Conservation (phyloP, 1,140 invertebrate species). For the Zaprionus taronus region DNA sequence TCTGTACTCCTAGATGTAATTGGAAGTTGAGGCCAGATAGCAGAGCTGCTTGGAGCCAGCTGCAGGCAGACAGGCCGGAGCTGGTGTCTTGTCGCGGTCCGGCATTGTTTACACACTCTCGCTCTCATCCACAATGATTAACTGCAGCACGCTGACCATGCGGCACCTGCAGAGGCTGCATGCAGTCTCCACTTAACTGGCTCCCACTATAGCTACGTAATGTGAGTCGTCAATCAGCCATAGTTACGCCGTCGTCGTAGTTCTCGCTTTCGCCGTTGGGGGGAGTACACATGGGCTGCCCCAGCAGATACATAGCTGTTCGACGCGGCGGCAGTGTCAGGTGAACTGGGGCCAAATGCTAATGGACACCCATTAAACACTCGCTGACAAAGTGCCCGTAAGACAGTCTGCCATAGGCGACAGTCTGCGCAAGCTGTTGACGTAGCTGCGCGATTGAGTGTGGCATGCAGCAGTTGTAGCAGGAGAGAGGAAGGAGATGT, state of each 20-base stretch:
- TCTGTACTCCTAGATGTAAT: slow-evolving; percentile 66
- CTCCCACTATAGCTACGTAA: slow-evolving; percentile 48
- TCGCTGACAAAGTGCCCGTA: slow-evolving; percentile 47
- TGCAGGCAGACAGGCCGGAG: not conserved
- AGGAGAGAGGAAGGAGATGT: not conserved
- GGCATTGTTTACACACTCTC: slow-evolving; percentile 73
- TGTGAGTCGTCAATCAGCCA: slow-evolving; percentile 83
- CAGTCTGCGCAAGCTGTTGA: slow-evolving; percentile 23
- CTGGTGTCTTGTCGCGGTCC: slow-evolving; percentile 19
- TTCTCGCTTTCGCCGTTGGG: slow-evolving; percentile 87
- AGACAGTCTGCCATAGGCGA: slow-evolving; percentile 25
- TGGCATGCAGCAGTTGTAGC: slow-evolving; percentile 5
- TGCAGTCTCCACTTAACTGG: slow-evolving; percentile 37
- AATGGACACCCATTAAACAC: slow-evolving; percentile 73
- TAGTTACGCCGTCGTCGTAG: slow-evolving; percentile 86
- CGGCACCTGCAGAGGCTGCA: slow-evolving; percentile 38
- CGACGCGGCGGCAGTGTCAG: slow-evolving; percentile 4
- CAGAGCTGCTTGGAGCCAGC: not conserved
- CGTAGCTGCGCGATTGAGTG: slow-evolving; percentile 27
- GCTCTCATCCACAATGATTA: slow-evolving; percentile 79
- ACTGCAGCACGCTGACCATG: slow-evolving; percentile 61
- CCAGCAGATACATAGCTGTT: slow-evolving; percentile 78
- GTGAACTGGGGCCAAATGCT: slow-evolving; percentile 54
- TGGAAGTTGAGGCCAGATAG: slow-evolving; percentile 66
- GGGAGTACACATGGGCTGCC: not conserved